phyloP scores from a whole-genome alignment of 1,140 invertebrate species.

The Papilio xuthus region DNA sequence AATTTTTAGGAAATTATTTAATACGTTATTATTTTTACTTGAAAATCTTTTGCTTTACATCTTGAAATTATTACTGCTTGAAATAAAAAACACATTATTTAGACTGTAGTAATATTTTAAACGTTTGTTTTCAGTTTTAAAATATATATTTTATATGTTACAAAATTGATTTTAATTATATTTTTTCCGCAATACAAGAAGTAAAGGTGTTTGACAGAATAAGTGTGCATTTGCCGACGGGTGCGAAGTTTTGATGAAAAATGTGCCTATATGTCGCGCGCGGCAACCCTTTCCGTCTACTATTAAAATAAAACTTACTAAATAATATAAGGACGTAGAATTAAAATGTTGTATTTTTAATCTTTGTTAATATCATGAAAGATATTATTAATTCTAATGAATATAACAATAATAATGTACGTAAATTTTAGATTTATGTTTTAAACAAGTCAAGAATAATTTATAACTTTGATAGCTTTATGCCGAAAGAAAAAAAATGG shows the following conservation, averaged over 20 bases:
- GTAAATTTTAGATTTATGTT: slow-evolving; percentile 15
- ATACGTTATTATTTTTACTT: not conserved
- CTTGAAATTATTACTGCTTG: not conserved
- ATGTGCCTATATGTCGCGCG: slow-evolving; percentile 72
- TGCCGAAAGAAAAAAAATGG: slow-evolving; percentile 1
- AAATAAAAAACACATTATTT: not conserved
- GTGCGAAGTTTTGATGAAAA: slow-evolving; percentile 64
- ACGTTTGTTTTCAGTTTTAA: not conserved
- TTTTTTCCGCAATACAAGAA: slow-evolving; percentile 39
- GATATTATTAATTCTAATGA: not conserved
- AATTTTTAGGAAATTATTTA: not conserved
- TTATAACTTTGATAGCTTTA: slow-evolving; percentile 18
- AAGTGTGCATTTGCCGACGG: slow-evolving; percentile 63
- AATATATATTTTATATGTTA: not conserved
- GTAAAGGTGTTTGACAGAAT: slow-evolving; percentile 41
- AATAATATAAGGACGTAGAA: not conserved
- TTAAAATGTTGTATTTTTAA: not conserved
- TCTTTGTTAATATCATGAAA: not conserved
- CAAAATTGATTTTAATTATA: not conserved
- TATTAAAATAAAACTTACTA: slow-evolving; percentile 16
- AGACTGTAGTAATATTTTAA: not conserved
- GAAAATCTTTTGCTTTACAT: not conserved
- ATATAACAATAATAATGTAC: not conserved
- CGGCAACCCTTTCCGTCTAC: slow-evolving; percentile 31
- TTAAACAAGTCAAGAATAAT: not conserved